These are phyloP conservation scores for Hippasteria phrygiana DNA, from an alignment of 53 echinoderm and acorn worm genomes.

Conservation along the genomic window DNA sequence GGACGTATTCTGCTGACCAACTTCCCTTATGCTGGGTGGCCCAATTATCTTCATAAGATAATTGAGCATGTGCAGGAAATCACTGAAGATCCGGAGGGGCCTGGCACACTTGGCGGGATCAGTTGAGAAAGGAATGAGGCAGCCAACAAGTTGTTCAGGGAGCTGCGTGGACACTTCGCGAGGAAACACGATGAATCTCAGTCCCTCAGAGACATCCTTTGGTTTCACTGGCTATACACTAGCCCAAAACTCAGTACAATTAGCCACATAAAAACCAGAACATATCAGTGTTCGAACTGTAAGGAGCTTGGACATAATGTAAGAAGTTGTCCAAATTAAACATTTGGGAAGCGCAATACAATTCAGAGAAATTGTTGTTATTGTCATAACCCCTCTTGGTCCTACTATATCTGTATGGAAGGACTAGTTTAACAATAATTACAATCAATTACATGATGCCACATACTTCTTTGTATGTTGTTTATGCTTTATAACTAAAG, in stretches of 20 bases:
- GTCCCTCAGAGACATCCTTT: slow-evolving; percentile 55
- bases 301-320: too few relatives aligned
- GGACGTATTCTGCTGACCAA: slow-evolving; percentile 50
- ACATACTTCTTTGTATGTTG: too few relatives aligned
- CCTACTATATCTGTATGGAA: too few relatives aligned
- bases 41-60: slow-evolving; percentile 74
- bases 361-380: too few relatives aligned
- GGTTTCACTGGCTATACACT: slow-evolving; percentile 69
- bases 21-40: slow-evolving; percentile 70
- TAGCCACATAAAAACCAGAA: too few relatives aligned
- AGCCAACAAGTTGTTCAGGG: slow-evolving; percentile 66
- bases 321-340: too few relatives aligned
- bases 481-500: too few relatives aligned
- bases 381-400: too few relatives aligned
- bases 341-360: too few relatives aligned
- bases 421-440: too few relatives aligned
- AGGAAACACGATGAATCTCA: not conserved
- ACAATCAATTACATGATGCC: too few relatives aligned
- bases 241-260: not conserved
- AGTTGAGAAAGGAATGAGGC: slow-evolving; percentile 71
- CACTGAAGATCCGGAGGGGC: slow-evolving; percentile 48
- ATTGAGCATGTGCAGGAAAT: slow-evolving; percentile 63
- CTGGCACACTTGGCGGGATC: slow-evolving; percentile 55
- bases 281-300: too few relatives aligned
- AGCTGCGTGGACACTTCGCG: not conserved